Evolutionary conservation across 2,888 invertebrate species (phyloP), one percentile per base, ranked within the genome.

Genomic region (Leucania comma): DNA sequence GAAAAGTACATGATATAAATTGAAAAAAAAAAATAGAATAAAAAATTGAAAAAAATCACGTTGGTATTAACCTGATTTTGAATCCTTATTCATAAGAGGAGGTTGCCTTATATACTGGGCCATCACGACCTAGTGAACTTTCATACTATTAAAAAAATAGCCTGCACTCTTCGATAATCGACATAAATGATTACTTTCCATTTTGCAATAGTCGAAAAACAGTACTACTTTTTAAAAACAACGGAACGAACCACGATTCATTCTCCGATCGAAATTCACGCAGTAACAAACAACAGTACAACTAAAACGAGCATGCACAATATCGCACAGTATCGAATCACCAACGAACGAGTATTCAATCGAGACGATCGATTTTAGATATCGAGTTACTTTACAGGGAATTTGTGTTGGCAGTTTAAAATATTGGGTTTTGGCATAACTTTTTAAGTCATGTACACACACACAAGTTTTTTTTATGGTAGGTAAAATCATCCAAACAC

Each of bases 271-370:
- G n/a, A 48, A 59, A 76, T 66, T 63, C 59, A 76, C 62, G 59
- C 75, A 60, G 54, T 59, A 66, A 60, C 71, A 64, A 76, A 63
- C 70, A 81, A 53, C 59, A 60, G 32, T 46, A 59, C 62, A 70
- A 50, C 51, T 62, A 29, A 56, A 59, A 60, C 54, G 58, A 53
- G 42, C 54, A 66, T 66, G 65, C 65, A 56, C 81, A 51, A 81
- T n/a, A 71, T 81, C 77, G 66, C 24, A 66, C 71, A 53, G 66
- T 56, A 81, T 81, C 71, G 78, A 77, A 67, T 71, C 77, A 81
- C 38, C 56, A 46, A 58, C 54, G 50, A 60, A 65, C 59, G 76
- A 71, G 58, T 62, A 56, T 81, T 38, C 59, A 76, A 80, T 80
- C 59, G 60, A 26, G 10, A 38, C 50, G 53, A 53, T n/a, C 17